Percentiles rank a stretch among this genome's conserved stretches.
Conservation (phyloP, 1,140 invertebrate species). For the Rhagoletis zephyria region DNA sequence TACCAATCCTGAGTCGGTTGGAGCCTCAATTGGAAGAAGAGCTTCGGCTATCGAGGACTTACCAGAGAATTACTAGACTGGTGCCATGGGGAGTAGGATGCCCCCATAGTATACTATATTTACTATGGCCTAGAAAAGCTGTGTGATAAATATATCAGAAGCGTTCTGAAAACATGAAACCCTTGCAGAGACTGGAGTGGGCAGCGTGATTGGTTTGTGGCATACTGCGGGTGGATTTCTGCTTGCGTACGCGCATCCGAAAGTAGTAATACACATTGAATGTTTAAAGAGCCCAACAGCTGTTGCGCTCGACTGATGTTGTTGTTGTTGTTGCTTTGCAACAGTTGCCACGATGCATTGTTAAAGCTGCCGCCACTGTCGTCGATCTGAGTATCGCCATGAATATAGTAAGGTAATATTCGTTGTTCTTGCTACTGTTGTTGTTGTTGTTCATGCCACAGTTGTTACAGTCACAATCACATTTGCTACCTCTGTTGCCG, state of each 20-base stretch:
- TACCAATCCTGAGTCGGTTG: no score
- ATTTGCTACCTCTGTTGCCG: constrained; percentile 32
- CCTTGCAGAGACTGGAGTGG: not conserved
- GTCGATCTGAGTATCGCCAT: not conserved
- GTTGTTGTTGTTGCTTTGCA: constrained; percentile 2
- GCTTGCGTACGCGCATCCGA: no score
- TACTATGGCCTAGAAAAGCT: no score
- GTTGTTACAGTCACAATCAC: not conserved
- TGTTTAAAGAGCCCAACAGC: no score
- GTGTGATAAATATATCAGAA: no score
- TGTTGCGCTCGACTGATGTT: not conserved
- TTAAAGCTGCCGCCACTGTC: constrained; percentile 12
- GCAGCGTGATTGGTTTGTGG: not conserved
- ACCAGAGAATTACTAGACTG: no score
- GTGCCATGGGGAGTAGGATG: no score
- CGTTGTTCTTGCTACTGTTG: not conserved
- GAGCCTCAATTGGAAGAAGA: no score
- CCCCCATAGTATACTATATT: no score
- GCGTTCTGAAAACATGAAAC: no score
- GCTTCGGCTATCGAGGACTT: no score
- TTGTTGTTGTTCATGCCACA: constrained; percentile 12
- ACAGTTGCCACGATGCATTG: not conserved
- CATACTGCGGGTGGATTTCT: not conserved
- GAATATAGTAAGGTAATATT: not conserved
- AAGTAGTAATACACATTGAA: no score